Evolutionary conservation across 2,113 vertebrate genomes (phyloP).

Genomic region (Lontra canadensis): DNA sequence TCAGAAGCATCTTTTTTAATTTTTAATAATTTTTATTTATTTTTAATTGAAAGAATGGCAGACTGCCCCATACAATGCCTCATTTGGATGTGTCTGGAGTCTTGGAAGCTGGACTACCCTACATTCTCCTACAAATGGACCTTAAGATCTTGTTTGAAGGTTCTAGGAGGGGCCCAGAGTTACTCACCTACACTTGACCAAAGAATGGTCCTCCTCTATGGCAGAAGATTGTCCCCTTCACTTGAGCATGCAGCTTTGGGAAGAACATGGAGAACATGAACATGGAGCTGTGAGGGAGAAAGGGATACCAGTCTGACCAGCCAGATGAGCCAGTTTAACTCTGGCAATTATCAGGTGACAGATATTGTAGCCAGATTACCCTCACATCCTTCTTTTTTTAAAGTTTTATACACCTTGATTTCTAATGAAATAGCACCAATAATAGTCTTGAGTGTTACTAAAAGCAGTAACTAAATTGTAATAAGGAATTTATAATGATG

Average conservation of each 20-base stretch:
- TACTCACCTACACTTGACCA: neutral
- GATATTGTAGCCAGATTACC: neutral
- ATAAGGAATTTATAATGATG: neutral
- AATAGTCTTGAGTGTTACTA: neutral
- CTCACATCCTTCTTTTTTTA: neutral
- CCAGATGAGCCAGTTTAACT: neutral
- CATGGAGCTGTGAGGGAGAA: neutral
- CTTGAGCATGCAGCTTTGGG: neutral
- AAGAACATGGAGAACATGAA: too few relatives aligned
- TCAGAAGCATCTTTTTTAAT: neutral
- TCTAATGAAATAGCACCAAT: neutral
- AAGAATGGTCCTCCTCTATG: neutral
- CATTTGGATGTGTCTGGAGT: neutral
- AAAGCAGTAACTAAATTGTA: constrained; percentile 11
- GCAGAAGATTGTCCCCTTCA: neutral
- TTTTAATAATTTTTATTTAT: neutral
- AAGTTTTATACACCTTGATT: neutral
- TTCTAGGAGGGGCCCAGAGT: neutral
- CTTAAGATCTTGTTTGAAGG: neutral
- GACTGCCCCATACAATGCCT: neutral
- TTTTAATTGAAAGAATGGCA: neutral
- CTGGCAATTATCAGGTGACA: neutral
- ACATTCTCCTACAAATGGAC: neutral
- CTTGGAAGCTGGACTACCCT: neutral
- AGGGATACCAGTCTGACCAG: neutral